These are phyloP conservation scores for Eulemur rufifrons DNA, from an alignment of 2,113 vertebrate genomes.

Conservation along the genomic window DNA sequence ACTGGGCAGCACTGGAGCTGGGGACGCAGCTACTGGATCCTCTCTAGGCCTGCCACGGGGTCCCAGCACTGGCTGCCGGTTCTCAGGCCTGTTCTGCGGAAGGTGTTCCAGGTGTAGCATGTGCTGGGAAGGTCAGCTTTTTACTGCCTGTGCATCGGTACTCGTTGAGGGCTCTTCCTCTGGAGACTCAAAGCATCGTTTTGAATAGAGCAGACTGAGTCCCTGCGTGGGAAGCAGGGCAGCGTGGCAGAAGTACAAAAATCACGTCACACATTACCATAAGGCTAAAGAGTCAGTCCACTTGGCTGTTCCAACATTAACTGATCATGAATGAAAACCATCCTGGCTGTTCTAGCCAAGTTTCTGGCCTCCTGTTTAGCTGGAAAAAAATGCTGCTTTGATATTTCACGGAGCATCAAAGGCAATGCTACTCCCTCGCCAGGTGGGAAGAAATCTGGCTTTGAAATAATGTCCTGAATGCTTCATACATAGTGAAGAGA, in stretches of 20 bases:
- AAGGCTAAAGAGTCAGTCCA: slow-evolving; percentile 59
- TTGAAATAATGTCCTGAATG: slow-evolving; percentile 44
- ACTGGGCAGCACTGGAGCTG: background rate
- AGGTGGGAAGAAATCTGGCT: slow-evolving; percentile 57
- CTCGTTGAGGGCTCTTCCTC: background rate
- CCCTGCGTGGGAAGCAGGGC: slow-evolving; percentile 42
- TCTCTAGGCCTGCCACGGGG: background rate
- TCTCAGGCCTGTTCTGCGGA: background rate
- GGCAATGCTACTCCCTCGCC: slow-evolving; percentile 20
- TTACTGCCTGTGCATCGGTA: background rate
- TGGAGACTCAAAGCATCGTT: background rate
- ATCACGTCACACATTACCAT: slow-evolving; percentile 40
- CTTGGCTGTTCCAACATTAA: slow-evolving; percentile 39
- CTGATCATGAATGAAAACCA: slow-evolving; percentile 64
- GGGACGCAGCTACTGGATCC: background rate
- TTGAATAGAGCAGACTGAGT: slow-evolving; percentile 16
- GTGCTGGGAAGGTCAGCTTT: background rate
- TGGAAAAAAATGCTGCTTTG: background rate
- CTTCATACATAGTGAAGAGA: slow-evolving; percentile 18
- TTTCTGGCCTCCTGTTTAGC: slow-evolving; percentile 55
- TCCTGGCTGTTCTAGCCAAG: slow-evolving; percentile 50
- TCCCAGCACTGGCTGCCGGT: background rate
- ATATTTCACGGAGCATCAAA: slow-evolving; percentile 48
- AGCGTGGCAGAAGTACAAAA: slow-evolving; percentile 28
- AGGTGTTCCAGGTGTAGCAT: background rate